Evolutionary conservation across 2,797 vertebrate genomes (phyloP).

Genomic region (Notamacropus eugenii): DNA sequence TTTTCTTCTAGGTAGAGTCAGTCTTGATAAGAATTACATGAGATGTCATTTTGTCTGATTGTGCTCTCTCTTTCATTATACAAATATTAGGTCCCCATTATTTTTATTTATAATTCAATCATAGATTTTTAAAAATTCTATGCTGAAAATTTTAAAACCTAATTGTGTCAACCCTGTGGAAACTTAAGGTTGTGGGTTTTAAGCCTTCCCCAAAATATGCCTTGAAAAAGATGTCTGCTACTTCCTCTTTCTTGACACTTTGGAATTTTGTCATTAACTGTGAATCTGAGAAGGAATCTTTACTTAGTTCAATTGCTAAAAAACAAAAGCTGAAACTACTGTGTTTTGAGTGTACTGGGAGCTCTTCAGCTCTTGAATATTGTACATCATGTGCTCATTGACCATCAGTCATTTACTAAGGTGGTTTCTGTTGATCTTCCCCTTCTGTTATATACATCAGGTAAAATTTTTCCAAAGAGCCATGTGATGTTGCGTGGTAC

Average conservation of each 20-base stretch:
- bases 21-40: slow-evolving; percentile 6
- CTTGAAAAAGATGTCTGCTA: slow-evolving; percentile 54
- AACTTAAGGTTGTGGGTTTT: slow-evolving; percentile 58
- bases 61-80: slow-evolving; percentile 41
- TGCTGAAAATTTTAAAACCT: slow-evolving; percentile 55
- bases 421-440: slow-evolving; percentile 69
- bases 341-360: slow-evolving; percentile 72
- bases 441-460: slow-evolving; percentile 64
- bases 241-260: slow-evolving; percentile 37
- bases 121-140: slow-evolving; percentile 33
- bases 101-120: slow-evolving; percentile 55
- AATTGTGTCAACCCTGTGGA: slow-evolving; percentile 55
- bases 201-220: slow-evolving; percentile 49
- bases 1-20: slow-evolving; percentile 59
- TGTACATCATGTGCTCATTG: slow-evolving; percentile 58
- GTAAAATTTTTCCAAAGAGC: slow-evolving; percentile 76
- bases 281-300: slow-evolving; percentile 70
- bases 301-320: slow-evolving; percentile 65
- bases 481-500: slow-evolving; percentile 61
- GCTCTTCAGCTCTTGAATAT: slow-evolving; percentile 56
- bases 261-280: slow-evolving; percentile 73
- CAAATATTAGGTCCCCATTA: slow-evolving; percentile 15
- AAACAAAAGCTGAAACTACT: slow-evolving; percentile 71
- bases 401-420: slow-evolving; percentile 66
- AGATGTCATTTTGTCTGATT: slow-evolving; percentile 12